These are phyloP conservation scores for Tipula unca DNA, from an alignment of 2,888 invertebrate genomes.

Conservation along the genomic window DNA sequence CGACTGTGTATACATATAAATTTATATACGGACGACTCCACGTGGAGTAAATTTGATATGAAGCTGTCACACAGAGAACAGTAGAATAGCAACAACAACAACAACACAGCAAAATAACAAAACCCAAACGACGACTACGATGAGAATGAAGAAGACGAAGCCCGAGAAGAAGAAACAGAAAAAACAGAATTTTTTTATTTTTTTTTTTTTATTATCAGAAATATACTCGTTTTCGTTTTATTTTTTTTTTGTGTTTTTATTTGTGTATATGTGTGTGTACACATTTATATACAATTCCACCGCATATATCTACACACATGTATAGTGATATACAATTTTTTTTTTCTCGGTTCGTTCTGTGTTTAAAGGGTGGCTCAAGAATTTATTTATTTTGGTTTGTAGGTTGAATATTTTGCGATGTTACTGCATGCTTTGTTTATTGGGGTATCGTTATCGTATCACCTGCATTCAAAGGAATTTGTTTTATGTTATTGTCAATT, in stretches of 20 bases:
- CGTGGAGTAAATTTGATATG: slow-evolving; percentile 18
- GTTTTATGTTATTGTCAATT: no score
- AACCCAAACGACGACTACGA: slow-evolving; percentile 8
- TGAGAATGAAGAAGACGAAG: not conserved
- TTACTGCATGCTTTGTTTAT: not conserved
- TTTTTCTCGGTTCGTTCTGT: not conserved
- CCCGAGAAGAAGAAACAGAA: not conserved
- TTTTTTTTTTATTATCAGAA: slow-evolving; percentile 16
- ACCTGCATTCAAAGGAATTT: not conserved
- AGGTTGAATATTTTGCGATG: not conserved
- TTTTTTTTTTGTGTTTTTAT: slow-evolving; percentile 1
- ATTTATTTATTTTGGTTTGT: not conserved
- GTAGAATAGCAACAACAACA: not conserved
- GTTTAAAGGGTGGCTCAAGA: not conserved
- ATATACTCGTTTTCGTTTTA: no score
- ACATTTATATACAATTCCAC: slow-evolving; percentile 16
- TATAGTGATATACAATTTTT: not conserved
- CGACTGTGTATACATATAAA: not conserved
- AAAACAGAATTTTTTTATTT: not conserved
- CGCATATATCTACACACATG: slow-evolving; percentile 16
- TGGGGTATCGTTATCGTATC: not conserved
- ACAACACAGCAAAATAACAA: not conserved
- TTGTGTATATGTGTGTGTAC: not conserved
- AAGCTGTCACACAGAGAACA: slow-evolving; percentile 14
- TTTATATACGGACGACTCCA: not conserved